These are phyloP conservation scores for Helogale parvula DNA, from an alignment of 2,113 vertebrate species.

Conservation along the genomic window DNA sequence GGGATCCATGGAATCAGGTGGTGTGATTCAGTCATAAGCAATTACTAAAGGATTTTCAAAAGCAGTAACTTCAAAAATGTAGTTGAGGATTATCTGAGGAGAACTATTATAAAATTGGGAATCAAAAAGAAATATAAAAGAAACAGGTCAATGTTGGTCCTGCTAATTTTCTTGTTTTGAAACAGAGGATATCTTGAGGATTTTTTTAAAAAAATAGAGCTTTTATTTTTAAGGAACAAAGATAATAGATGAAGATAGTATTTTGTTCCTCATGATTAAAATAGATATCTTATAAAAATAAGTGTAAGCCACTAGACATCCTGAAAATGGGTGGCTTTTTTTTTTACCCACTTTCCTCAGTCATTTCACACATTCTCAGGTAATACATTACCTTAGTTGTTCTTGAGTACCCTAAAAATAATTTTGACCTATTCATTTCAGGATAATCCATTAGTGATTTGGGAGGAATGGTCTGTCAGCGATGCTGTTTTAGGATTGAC, in stretches of 20 bases:
- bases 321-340: neutral
- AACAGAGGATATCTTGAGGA: neutral
- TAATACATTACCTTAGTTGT: neutral
- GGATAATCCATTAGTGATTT: neutral
- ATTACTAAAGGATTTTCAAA: slow-evolving; percentile 32
- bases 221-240: neutral
- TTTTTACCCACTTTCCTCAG: neutral
- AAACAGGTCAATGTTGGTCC: neutral
- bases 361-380: neutral
- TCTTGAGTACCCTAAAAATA: neutral
- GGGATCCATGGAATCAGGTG: neutral
- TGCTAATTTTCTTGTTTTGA: neutral
- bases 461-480: neutral
- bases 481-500: neutral
- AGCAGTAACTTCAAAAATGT: slow-evolving; percentile 19
- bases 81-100: slow-evolving; percentile 8
- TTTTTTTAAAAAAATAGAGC: slow-evolving; percentile 1
- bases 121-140: neutral
- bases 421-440: neutral
- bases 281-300: neutral
- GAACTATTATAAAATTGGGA: neutral
- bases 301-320: neutral
- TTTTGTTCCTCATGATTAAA: neutral
- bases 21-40: neutral
- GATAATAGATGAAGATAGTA: neutral